Base-by-base conservation (phyloP, 2,888 invertebrate genomes). In the Cerastoderma edule region DNA sequence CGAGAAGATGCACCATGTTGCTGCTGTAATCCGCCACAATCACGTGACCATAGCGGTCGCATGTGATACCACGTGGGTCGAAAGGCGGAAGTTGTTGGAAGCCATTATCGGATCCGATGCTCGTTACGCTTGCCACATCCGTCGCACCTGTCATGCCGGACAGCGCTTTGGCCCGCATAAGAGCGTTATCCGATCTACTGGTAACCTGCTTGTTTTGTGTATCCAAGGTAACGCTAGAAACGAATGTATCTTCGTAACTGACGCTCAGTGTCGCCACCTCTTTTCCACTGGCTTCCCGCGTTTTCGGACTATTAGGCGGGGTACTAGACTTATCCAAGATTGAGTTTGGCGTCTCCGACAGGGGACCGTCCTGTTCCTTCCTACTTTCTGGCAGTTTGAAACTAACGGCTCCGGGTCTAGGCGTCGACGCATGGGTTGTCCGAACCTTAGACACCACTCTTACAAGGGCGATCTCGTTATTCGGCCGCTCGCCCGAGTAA, bases 1-100 rank as follows among this genome's bases (percentile, higher is more conserved):
- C 83, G 44, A 84, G 65, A 16, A 85, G 68, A 64, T 85, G 85
- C 5, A 85, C 56, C 66, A 78, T 75, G 67, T 86, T 79, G 74
- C 85, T 87, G 65, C 76, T 80, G 30, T 87, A 82, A 75, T 88
- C 88, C 0, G 87, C 83, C 1, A 88, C 83, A 19, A 88, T 84
- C 72, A 88, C 84, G 33, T 87, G 84, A 46, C 87, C 88, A 67
- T 83, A 86, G 28, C 75, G 82, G 67, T 88, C 87, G 63, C 87
- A 87, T 50, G 86, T 84, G 63, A 87, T 80, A 10, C 87, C 87
- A 48, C 85, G 83, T 27, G 88, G 87, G 66, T 83, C 83, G 57
- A 87, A 87, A 5, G 77, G 72, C 33, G 77, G 75, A 50, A 79
- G 60, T 10, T 66, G 63, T 1, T 54, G 33, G 32, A 60, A 78